Percentiles rank a stretch among this genome's conserved stretches.
Conservation (phyloP, 2,113 vertebrate species). For the Pithys albifrons region DNA sequence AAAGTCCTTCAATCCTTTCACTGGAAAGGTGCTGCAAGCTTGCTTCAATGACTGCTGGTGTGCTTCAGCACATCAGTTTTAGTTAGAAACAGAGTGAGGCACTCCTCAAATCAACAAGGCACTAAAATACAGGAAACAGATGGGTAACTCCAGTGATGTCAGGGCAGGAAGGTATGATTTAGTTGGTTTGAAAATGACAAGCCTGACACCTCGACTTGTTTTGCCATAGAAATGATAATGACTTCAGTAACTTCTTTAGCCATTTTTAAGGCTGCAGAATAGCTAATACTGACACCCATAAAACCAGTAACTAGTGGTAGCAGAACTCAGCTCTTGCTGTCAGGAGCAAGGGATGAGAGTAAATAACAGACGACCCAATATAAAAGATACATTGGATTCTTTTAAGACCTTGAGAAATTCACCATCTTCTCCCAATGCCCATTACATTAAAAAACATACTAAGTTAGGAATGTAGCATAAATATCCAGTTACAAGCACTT, state of each 20-base stretch:
- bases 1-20: constrained; percentile 33
- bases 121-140: constrained; percentile 56
- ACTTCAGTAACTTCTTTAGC: background rate
- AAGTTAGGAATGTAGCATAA: constrained; percentile 15
- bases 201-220: background rate
- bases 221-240: background rate
- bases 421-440: background rate
- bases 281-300: background rate
- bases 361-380: background rate
- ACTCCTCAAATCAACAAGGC: constrained; percentile 36
- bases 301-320: background rate
- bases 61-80: background rate
- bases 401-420: constrained; percentile 1
- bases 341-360: background rate
- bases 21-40: background rate
- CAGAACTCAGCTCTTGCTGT: background rate
- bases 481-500: constrained; percentile 30
- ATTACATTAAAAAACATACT: constrained; percentile 19
- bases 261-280: background rate
- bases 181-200: background rate
- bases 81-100: background rate
- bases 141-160: constrained; percentile 13
- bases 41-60: background rate
- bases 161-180: constrained; percentile 37
- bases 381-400: background rate